Base-by-base conservation (phyloP, 2,113 vertebrate species). In the Conger conger region DNA sequence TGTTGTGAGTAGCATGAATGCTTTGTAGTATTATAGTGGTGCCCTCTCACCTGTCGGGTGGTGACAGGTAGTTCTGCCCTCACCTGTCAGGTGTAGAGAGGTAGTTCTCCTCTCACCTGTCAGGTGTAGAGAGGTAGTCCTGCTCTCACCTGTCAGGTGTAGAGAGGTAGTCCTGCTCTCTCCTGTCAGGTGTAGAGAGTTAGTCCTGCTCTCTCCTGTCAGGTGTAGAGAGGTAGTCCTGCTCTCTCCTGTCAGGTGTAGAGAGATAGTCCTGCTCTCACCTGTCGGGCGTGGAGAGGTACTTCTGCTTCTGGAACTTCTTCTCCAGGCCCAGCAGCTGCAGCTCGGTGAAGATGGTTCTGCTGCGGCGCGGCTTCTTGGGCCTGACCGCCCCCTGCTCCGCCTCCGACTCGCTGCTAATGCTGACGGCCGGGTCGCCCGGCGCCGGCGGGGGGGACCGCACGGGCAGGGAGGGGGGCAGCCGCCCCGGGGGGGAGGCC, bases 271-370 rank as follows among this genome's bases (percentile, higher is more conserved):
- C 5, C 27, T 4, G 27, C 16, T 82, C 95, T 93, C 76, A 99
- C 98, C 98, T 98, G 92, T 99, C 98, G 0, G 98, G 98, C 0
- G 98, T 99, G 36, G 98, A 99, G 38, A 99, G 93, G 88, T 99
- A 99, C 91, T 99, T 99, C 94, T 99, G 98, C 91, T 98, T 99
- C 96, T 99, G 98, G 91, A 99, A 99, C 87, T 99, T 99, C 93
- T 98, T 99, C 95, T 99, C 98, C 87, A 99, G 93, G 76, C 98
- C 98, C 97, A 99, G 96, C 79, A 99, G 97, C 94, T 99, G 98
- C 84, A 98, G 94, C 93, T 99, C 98, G 0, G 98, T 99, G 94
- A 99, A 99, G 92, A 99, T 99, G 92, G 98, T 99, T 60, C 98
- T 95, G 17, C 98, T 99, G 63, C 98, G 95, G 0, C 98, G 97